A percentile compares a stretch with the other conserved stretches of the same genome.
Evolutionary conservation across 2,888 invertebrate genomes (phyloP).

Genomic region (Cerceris rybyensis): DNA sequence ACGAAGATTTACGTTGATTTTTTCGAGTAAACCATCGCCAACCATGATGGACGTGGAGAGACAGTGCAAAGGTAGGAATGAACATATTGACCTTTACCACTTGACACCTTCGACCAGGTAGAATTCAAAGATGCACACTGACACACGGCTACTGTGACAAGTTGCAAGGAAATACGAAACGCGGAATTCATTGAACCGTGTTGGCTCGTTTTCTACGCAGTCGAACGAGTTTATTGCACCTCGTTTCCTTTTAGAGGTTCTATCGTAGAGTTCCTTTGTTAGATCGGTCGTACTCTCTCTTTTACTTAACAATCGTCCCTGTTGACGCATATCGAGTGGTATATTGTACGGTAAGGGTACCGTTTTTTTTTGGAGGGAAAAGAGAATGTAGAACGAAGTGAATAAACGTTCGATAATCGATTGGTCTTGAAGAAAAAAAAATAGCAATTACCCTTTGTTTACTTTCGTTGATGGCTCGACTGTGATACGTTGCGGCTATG

Average conservation of each 20-base stretch:
- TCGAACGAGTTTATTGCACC: constrained; percentile 3
- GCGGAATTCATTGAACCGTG: constrained; percentile 34
- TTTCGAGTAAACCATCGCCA: constrained; percentile 38
- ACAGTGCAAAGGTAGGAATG: constrained; percentile 71
- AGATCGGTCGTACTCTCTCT: not conserved
- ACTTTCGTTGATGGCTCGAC: not conserved
- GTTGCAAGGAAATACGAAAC: constrained; percentile 7
- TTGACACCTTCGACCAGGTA: constrained; percentile 13
- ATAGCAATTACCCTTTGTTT: constrained; percentile 6
- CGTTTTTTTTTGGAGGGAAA: constrained; percentile 46
- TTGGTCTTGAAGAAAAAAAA: constrained; percentile 1
- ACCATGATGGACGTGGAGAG: constrained; percentile 69
- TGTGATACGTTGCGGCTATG: not conserved
- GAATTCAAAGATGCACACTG: constrained; percentile 1
- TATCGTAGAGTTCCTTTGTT: not conserved
- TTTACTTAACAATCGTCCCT: no score
- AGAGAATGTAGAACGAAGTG: constrained; percentile 21
- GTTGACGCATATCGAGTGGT: constrained; percentile 11
- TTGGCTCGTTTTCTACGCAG: constrained; percentile 13
- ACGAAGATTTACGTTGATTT: constrained; percentile 45
- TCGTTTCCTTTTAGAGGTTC: not conserved
- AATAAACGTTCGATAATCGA: constrained; percentile 38
- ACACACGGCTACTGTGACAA: constrained; percentile 28
- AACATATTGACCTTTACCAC: constrained; percentile 4
- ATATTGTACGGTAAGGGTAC: constrained; percentile 12